Base-by-base conservation (phyloP, 2,888 invertebrate species). In the Empis livida region DNA sequence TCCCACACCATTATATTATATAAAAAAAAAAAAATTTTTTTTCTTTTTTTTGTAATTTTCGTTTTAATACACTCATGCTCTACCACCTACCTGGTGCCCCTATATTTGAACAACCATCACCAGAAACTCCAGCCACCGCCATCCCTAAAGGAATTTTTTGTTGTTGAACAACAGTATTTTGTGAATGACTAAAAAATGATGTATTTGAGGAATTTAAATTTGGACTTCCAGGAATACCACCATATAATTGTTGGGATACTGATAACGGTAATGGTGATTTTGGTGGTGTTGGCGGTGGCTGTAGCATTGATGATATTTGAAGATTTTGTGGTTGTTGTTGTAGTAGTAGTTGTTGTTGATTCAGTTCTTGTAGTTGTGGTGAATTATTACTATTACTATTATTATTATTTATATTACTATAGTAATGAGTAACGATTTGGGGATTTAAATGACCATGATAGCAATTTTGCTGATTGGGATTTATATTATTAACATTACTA, bases 61-160 rank as follows among this genome's bases (percentile, higher is more conserved):
- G 35, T 32, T 27, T 30, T 10, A 46, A 38, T 45, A 59, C 56
- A 61, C 53, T 49, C 64, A 66, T 69, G 67, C 67, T 59, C 67
- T 69, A 68, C 57, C 55, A 65, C 69, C 67, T 69, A 69, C 69
- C 69, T 56, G 50, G 43, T 54, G 53, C 51, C 57, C 49, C 49
- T 62, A 66, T 44, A 58, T 51, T 55, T 58, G 46, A 47, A 51
- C 56, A 56, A 54, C 59, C 61, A 61, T 67, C 66, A 60, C 66
- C 65, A 53, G 64, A 60, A 58, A 41, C 32, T 27, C 27, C 27
- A 39, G 39, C 39, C 11, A 17, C 39, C 16, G 39, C 62, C 63
- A 57, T 60, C 60, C 56, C 62, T 56, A 23, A 50, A 49, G 46
- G 49, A 43, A 47, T 44, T 53, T 44, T 51, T 44, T 47, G 53